phyloP scores from a whole-genome alignment of 2,888 invertebrate genomes.

The Bombyx huttoni region DNA sequence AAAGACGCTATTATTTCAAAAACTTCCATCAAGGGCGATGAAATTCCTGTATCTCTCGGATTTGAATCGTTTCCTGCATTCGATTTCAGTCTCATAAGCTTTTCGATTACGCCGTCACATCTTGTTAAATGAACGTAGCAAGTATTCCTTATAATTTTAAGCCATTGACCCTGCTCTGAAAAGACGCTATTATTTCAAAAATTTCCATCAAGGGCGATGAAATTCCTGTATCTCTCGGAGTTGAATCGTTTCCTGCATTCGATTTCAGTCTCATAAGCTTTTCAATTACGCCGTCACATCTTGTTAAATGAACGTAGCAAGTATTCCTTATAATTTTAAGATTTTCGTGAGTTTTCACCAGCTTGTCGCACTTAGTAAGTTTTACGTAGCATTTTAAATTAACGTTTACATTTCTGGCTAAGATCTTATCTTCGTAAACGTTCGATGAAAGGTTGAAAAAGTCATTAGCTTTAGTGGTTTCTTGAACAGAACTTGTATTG shows the following conservation, averaged over 20 bases:
- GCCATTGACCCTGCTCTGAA: constrained; percentile 2
- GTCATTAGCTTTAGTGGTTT: too few species aligned
- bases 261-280: not conserved
- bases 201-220: constrained; percentile 38
- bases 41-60: constrained; percentile 10
- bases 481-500: not conserved
- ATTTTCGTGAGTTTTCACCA: constrained; percentile 23
- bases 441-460: too few species aligned
- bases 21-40: constrained; percentile 37
- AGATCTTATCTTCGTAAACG: not conserved
- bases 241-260: not conserved
- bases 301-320: constrained; percentile 29
- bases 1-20: constrained; percentile 24
- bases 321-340: constrained; percentile 16
- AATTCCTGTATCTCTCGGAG: constrained; percentile 8
- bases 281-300: constrained; percentile 22
- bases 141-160: constrained; percentile 16
- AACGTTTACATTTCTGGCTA: not conserved
- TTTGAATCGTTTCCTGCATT: not conserved
- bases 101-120: constrained; percentile 20
- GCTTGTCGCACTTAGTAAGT: constrained; percentile 30
- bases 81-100: not conserved
- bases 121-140: constrained; percentile 32
- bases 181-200: constrained; percentile 23
- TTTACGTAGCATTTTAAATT: constrained; percentile 22